These are phyloP conservation scores for Dasypolia templi DNA, from an alignment of 2,888 invertebrate species.

Conservation along the genomic window DNA sequence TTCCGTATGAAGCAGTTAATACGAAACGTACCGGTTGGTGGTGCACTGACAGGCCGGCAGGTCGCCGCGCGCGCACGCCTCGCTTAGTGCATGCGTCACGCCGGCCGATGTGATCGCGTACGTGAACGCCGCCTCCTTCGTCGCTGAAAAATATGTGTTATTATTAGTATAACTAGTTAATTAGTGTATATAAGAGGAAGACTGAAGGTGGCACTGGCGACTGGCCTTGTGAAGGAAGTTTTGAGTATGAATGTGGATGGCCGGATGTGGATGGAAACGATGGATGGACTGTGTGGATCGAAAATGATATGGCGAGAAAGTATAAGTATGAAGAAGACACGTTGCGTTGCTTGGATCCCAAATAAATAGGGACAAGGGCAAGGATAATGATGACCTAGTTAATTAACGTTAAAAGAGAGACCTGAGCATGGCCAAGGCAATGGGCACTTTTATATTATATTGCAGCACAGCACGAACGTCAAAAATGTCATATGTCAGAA, in stretches of 20 bases:
- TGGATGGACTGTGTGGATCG: not conserved
- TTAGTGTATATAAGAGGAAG: not conserved
- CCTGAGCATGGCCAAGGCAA: not conserved
- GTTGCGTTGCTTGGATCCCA: too few species aligned
- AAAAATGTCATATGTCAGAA: too few species aligned
- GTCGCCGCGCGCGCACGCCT: constrained; percentile 97
- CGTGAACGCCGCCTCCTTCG: constrained; percentile 97
- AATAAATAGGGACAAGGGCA: too few species aligned
- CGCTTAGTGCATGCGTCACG: constrained; percentile 96
- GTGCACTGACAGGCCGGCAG: constrained; percentile 96
- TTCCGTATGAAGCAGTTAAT: not conserved
- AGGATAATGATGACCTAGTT: not conserved
- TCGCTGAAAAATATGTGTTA: constrained; percentile 91
- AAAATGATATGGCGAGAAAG: too few species aligned
- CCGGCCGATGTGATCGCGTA: constrained; percentile 98
- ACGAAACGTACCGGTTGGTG: constrained; percentile 75
- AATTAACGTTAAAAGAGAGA: not conserved
- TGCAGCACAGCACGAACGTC: not conserved
- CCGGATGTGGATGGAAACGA: too few species aligned
- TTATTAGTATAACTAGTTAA: not conserved
- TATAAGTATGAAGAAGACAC: too few species aligned
- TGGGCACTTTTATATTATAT: not conserved
- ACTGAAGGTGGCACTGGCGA: not conserved
- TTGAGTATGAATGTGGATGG: not conserved
- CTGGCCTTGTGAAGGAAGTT: not conserved